These are phyloP conservation scores for Scomber colias DNA, from an alignment of 2,113 vertebrate genomes.

Conservation along the genomic window DNA sequence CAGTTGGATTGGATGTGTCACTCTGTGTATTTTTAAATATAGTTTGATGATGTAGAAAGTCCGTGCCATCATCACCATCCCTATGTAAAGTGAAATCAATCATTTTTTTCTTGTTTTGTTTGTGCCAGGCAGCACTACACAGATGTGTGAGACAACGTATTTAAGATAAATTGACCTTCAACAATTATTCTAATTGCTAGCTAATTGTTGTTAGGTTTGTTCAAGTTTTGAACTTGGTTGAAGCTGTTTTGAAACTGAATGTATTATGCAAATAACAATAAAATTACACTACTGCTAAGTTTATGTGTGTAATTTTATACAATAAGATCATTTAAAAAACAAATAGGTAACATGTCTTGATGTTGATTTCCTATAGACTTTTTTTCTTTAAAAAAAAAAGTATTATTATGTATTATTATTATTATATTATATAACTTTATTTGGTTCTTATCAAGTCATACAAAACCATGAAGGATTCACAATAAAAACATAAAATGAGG, in stretches of 20 bases:
- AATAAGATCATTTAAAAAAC: neutral
- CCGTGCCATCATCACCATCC: constrained; percentile 47
- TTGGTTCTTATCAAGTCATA: no score
- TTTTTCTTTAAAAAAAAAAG: no score
- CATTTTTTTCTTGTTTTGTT: constrained; percentile 27
- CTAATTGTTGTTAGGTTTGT: constrained; percentile 51
- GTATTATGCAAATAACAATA: constrained; percentile 84
- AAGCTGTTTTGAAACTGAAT: constrained; percentile 82
- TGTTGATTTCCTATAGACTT: no score
- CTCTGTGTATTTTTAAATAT: constrained; percentile 61
- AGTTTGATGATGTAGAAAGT: constrained; percentile 45
- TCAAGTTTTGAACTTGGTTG: constrained; percentile 71
- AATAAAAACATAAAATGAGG: no score
- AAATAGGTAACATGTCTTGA: neutral
- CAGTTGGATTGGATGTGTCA: constrained; percentile 28
- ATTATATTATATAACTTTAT: no score
- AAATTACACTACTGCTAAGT: constrained; percentile 64
- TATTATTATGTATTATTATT: no score
- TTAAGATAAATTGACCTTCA: constrained; percentile 28
- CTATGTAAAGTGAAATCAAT: constrained; percentile 48
- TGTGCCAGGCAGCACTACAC: constrained; percentile 45
- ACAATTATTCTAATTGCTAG: constrained; percentile 36
- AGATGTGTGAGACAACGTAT: constrained; percentile 23
- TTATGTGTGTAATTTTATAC: constrained; percentile 3
- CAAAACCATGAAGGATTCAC: no score